phyloP scores from a whole-genome alignment of 2,888 invertebrate species.

The Polydrusus pterygomalis region DNA sequence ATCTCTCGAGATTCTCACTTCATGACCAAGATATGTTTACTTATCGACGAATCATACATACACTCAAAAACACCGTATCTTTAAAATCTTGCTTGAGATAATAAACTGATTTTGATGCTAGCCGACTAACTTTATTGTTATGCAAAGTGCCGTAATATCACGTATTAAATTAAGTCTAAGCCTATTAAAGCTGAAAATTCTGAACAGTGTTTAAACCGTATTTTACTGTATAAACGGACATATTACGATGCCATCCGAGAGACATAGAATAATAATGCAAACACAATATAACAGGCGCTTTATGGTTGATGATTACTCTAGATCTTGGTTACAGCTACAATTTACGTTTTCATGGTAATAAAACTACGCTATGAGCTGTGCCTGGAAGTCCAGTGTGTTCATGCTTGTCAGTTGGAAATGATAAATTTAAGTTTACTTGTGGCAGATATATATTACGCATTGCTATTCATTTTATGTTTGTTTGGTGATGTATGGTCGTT shows the following conservation, averaged over 20 bases:
- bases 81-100: too few species aligned
- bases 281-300: conserved; percentile 1
- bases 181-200: conserved; percentile 5
- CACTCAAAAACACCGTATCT: too few species aligned
- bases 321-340: conserved; percentile 10
- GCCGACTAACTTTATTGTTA: neutral
- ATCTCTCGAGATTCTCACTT: too few species aligned
- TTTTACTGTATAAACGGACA: neutral
- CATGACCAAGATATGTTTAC: too few species aligned
- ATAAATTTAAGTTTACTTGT: too few species aligned
- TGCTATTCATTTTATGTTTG: too few species aligned
- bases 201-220: conserved; percentile 4
- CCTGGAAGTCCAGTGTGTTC: conserved; percentile 5
- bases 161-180: neutral
- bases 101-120: too few species aligned
- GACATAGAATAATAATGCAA: conserved; percentile 1
- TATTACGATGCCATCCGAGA: conserved; percentile 5
- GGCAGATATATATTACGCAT: neutral
- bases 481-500: too few species aligned
- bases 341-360: conserved; percentile 4
- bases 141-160: neutral
- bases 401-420: neutral
- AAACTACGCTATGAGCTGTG: neutral
- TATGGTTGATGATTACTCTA: conserved; percentile 13
- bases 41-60: too few species aligned